Evolutionary conservation across 92 coral and sea anemone genomes (phyloP), one percentile per base, ranked within the genome.

Genomic region (Porites rus): DNA sequence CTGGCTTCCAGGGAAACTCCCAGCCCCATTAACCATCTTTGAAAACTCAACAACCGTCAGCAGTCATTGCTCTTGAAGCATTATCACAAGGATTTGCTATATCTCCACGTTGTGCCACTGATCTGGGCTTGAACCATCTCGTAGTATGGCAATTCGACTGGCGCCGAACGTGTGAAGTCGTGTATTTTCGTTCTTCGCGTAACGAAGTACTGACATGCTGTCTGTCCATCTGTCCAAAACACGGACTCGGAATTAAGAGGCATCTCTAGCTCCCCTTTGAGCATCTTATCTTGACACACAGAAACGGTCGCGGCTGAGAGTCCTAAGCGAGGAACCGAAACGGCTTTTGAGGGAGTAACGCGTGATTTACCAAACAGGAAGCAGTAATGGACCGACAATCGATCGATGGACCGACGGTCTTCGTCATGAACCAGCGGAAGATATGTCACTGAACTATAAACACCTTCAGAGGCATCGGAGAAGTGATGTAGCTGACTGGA

Each of bases 1-100:
- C 66, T 13, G 81, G 66, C 66, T 60, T 31, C 73, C 84, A 75
- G 8, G 76, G 46, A 25, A 84, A 76, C 50, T 61, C 74, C 74
- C 65, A 84, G 88, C 62, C 85, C 88, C 51, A 43, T 76, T 43
- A 75, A n/a, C 88, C 88, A 84, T 14, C 84, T 3, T 76, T 59
- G 52, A 12, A 52, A 14, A n/a, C 56, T 65, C 60, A 82, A 75
- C 51, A 68, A 25, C 51, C 72, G 12, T 84, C 61, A 24, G 62
- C 46, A 12, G 51, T 51, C n/a, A 59, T 10, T 7, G 82, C 84
- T 25, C 84, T 68, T 38, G 84, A 84, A 6, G 72, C 50, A 17
- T 76, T 52, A 77, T 63, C 83, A 11, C 82, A 84, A 18, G 13
- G 84, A 54, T 75, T 84, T 11, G 28, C 59, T 18, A 20, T 17